Conservation (phyloP, 2,797 vertebrate genomes). For the Ctenosaura bakeri region DNA sequence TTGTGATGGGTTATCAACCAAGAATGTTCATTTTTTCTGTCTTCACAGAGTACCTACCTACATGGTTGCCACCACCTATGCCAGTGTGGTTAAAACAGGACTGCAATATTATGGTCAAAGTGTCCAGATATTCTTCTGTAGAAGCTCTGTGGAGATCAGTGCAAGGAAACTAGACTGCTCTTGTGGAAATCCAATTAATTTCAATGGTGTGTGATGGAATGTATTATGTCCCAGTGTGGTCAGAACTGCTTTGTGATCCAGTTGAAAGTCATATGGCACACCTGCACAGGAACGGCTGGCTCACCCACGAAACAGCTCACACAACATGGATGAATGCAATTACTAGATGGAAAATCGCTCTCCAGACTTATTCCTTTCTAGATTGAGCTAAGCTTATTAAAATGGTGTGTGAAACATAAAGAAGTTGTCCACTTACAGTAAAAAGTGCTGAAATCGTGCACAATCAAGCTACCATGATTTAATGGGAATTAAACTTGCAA, state of each 20-base stretch:
- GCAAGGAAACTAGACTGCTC: not conserved
- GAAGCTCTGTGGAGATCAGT: not conserved
- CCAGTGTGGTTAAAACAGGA: no score
- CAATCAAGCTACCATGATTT: constrained; percentile 63
- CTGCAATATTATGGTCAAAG: not conserved
- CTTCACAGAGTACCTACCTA: no score
- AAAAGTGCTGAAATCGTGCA: constrained; percentile 68
- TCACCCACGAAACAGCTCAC: constrained; percentile 13
- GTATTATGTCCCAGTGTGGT: no score
- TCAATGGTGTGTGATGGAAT: not conserved
- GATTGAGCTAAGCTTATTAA: constrained; percentile 51
- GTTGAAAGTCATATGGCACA: not conserved
- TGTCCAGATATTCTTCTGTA: not conserved
- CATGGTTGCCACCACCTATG: no score
- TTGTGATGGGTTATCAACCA: not conserved
- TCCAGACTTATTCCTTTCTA: constrained; percentile 56
- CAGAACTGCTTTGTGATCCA: not conserved
- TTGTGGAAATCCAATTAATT: not conserved
- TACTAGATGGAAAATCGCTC: constrained; percentile 39
- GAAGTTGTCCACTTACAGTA: constrained; percentile 56
- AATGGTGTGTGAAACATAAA: constrained; percentile 52
- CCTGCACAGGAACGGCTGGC: not conserved
- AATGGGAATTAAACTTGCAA: constrained; percentile 60
- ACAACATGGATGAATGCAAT: not conserved
- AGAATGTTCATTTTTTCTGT: no score